phyloP scores from a whole-genome alignment of 2,888 invertebrate species.

The Hybos culiciformis region DNA sequence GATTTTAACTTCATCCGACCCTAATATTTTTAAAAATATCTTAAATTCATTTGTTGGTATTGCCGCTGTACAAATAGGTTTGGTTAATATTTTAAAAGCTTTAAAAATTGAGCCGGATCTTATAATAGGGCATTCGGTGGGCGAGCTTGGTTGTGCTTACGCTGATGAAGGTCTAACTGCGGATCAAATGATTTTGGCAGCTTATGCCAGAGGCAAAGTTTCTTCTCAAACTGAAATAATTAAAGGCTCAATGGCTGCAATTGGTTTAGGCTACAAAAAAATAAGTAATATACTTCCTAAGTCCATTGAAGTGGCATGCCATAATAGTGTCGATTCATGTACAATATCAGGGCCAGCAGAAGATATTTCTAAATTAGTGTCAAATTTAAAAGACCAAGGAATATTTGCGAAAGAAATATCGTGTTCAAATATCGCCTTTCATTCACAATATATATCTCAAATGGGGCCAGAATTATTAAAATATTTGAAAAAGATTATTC shows the following conservation, averaged over 20 bases:
- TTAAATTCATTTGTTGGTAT: constrained; percentile 60
- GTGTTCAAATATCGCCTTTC: constrained; percentile 80
- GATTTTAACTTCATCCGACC: constrained; percentile 49
- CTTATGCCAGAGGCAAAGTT: constrained; percentile 70
- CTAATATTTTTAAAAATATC: constrained; percentile 47
- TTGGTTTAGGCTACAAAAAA: constrained; percentile 51
- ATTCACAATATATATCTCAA: constrained; percentile 65
- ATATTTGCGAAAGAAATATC: constrained; percentile 73
- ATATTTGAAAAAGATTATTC: constrained; percentile 49
- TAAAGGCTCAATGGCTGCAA: constrained; percentile 76
- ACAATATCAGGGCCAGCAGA: constrained; percentile 81
- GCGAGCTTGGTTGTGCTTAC: constrained; percentile 90
- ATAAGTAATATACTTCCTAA: constrained; percentile 49
- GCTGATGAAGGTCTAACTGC: constrained; percentile 83
- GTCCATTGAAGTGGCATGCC: constrained; percentile 74
- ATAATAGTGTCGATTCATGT: constrained; percentile 71
- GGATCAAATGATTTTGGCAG: constrained; percentile 71
- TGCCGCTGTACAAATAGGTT: constrained; percentile 49
- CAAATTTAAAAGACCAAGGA: constrained; percentile 50
- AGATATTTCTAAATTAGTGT: constrained; percentile 50
- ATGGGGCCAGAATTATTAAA: constrained; percentile 50
- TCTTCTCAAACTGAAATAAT: constrained; percentile 56
- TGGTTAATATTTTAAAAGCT: constrained; percentile 47
- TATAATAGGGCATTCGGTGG: constrained; percentile 82
- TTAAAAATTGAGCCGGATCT: constrained; percentile 55